Evolutionary conservation across 2,113 vertebrate genomes (phyloP).

Genomic region (Lepus timidus): DNA sequence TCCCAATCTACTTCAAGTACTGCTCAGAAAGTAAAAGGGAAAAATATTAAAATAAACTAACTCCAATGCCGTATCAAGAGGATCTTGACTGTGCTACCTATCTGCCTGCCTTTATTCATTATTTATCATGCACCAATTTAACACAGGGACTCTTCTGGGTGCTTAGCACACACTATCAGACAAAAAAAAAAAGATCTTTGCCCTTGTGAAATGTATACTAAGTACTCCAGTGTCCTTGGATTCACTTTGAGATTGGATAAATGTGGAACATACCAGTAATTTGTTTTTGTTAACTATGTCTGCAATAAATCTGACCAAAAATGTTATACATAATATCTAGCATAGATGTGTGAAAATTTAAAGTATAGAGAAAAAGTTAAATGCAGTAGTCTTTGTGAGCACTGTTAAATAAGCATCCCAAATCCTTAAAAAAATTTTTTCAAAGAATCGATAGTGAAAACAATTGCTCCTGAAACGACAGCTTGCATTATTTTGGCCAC

Average conservation of each 20-base stretch:
- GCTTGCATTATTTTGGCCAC: background rate
- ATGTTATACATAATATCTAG: conserved; percentile 32
- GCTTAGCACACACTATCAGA: background rate
- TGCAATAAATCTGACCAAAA: conserved; percentile 41
- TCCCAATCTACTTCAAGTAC: conserved; percentile 3
- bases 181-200: background rate
- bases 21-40: conserved; percentile 23
- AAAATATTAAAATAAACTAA: conserved; percentile 56
- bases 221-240: background rate
- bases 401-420: background rate
- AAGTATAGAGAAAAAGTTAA: conserved; percentile 55
- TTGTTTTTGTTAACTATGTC: conserved; percentile 27
- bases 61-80: background rate
- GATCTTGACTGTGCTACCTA: background rate
- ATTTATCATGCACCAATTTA: conserved; percentile 9
- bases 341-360: background rate
- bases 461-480: background rate
- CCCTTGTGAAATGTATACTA: background rate
- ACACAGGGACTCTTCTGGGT: conserved; percentile 23
- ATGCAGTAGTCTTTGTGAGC: background rate
- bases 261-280: conserved; percentile 40
- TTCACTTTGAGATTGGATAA: conserved; percentile 46
- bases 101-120: background rate
- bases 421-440: conserved; percentile 43
- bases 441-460: conserved; percentile 22